Evolutionary conservation across 2,797 vertebrate species (phyloP).

Genomic region (Arctocebus calabarensis): DNA sequence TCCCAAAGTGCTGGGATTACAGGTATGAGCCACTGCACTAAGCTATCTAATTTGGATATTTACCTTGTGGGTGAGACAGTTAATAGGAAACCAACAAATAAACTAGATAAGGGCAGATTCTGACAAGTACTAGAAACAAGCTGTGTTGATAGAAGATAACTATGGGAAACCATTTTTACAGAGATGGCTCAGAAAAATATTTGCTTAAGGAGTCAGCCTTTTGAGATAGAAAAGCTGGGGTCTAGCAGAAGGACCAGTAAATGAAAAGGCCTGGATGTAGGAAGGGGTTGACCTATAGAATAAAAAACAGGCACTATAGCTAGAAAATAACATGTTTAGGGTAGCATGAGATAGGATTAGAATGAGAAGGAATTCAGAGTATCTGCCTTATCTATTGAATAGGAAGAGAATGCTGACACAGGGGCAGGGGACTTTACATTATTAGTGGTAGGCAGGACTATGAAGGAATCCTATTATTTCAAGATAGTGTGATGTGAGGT

Average conservation of each 20-base stretch:
- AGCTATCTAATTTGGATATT: background rate
- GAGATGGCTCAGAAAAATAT: conserved; percentile 1
- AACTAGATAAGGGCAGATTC: background rate
- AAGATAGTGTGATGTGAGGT: background rate
- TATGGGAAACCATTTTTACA: background rate
- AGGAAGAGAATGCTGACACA: background rate
- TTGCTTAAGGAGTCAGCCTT: background rate
- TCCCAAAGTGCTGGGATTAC: too few species aligned
- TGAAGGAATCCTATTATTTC: conserved; percentile 4
- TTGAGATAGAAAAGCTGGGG: background rate
- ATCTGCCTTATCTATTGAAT: background rate
- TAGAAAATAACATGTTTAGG: background rate
- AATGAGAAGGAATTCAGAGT: background rate
- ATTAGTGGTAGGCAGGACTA: background rate
- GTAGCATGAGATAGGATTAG: background rate
- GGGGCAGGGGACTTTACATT: background rate
- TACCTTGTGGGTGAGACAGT: background rate
- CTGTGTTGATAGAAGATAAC: background rate
- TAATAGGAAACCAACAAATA: background rate
- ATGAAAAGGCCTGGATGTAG: background rate
- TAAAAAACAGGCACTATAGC: background rate
- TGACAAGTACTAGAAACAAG: conserved; percentile 5
- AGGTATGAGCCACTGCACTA: background rate
- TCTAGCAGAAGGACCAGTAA: background rate
- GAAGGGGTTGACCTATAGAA: background rate